Conservation (phyloP, 1,140 invertebrate species). For the Habropoda laboriosa region DNA sequence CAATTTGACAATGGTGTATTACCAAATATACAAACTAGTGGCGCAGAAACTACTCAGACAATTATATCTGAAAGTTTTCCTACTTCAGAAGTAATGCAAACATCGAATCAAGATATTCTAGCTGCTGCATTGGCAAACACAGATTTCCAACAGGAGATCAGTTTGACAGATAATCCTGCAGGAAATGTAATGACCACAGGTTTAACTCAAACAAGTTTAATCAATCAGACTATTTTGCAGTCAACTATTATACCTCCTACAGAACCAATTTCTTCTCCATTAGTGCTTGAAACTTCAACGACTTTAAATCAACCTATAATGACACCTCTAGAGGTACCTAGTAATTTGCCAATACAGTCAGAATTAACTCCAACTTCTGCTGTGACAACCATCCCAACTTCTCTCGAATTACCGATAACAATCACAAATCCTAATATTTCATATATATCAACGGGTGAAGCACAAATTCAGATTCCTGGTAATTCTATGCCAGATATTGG, state of each 20-base stretch:
- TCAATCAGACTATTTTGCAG: conserved; percentile 78
- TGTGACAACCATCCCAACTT: conserved; percentile 80
- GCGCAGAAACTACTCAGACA: conserved; percentile 54
- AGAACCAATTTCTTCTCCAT: conserved; percentile 77
- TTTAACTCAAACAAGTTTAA: conserved; percentile 74
- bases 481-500: conserved; percentile 77
- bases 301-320: conserved; percentile 90
- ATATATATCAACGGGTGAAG: conserved; percentile 74
- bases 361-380: conserved; percentile 75
- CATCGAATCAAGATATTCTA: conserved; percentile 86
- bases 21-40: conserved; percentile 60
- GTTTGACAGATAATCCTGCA: conserved; percentile 71
- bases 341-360: conserved; percentile 80
- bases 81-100: conserved; percentile 68
- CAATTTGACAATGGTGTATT: conserved; percentile 78
- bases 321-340: conserved; percentile 89
- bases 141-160: conserved; percentile 86
- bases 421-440: conserved; percentile 87
- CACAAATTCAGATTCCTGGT: conserved; percentile 68
- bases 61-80: conserved; percentile 67
- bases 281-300: conserved; percentile 87
- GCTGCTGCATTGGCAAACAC: conserved; percentile 89
- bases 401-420: conserved; percentile 86
- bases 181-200: conserved; percentile 68
- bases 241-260: conserved; percentile 78